These are phyloP conservation scores for Esox niger DNA, from an alignment of 2,113 vertebrate genomes.

Conservation along the genomic window DNA sequence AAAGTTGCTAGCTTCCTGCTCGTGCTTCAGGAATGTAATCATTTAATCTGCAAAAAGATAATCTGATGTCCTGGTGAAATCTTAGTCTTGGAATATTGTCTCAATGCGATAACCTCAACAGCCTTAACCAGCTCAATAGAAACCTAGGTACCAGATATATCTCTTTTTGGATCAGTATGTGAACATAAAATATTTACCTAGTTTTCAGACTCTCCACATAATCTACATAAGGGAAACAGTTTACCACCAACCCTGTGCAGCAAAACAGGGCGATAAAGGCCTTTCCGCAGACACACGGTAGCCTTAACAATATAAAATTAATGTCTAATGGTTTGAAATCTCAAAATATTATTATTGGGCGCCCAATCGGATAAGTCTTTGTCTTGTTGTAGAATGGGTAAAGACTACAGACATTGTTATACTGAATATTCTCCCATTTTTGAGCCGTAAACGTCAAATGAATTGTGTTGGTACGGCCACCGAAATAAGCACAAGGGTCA, in stretches of 20 bases:
- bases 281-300: neutral
- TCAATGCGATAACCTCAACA: neutral
- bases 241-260: neutral
- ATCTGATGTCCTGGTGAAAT: too few species aligned
- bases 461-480: too few species aligned
- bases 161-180: neutral
- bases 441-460: too few species aligned
- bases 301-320: slow-evolving; percentile 8
- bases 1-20: too few species aligned
- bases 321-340: slow-evolving; percentile 17
- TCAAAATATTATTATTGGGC: slow-evolving; percentile 2
- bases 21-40: too few species aligned
- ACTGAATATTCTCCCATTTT: too few species aligned
- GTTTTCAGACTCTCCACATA: neutral
- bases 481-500: too few species aligned
- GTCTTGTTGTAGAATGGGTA: too few species aligned
- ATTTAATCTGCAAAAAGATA: too few species aligned
- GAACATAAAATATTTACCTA: neutral
- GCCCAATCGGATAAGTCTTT: neutral
- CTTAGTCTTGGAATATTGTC: neutral
- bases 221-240: neutral
- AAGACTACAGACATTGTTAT: too few species aligned
- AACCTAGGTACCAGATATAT: too few species aligned
- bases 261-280: neutral
- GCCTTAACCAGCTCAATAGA: slow-evolving; percentile 4